phyloP scores from a whole-genome alignment of 2,888 invertebrate species.

The Mesorhabditis spiculigera region DNA sequence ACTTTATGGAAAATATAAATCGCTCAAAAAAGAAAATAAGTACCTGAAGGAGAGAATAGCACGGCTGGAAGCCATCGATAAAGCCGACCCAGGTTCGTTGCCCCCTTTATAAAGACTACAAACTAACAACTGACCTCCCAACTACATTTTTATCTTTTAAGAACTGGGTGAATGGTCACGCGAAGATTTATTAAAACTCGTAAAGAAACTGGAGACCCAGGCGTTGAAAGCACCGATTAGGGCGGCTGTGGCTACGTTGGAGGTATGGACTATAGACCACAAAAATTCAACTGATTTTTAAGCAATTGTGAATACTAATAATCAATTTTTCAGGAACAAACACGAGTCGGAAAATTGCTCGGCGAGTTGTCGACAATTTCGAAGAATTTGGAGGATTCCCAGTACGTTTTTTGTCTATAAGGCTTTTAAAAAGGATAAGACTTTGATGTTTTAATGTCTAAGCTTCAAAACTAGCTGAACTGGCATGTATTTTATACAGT shows the following conservation, averaged over 20 bases:
- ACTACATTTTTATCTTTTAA: background rate
- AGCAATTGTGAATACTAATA: background rate
- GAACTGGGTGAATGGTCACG: background rate
- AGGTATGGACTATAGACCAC: background rate
- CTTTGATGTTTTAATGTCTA: too few relatives aligned
- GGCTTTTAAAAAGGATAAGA: too few relatives aligned
- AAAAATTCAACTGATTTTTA: background rate
- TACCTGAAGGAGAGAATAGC: conserved; percentile 1
- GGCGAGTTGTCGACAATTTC: background rate
- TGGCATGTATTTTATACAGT: too few relatives aligned
- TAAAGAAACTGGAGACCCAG: background rate
- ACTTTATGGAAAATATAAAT: background rate
- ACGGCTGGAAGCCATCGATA: background rate
- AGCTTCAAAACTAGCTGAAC: too few relatives aligned
- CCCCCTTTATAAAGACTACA: too few relatives aligned
- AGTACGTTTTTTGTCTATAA: background rate
- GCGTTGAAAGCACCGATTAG: conserved; percentile 6
- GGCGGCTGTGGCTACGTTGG: conserved; percentile 3
- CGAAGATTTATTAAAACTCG: background rate
- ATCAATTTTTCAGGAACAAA: background rate
- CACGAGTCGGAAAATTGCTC: background rate
- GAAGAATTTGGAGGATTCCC: background rate
- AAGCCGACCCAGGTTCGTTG: background rate
- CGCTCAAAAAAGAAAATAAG: background rate
- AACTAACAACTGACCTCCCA: too few relatives aligned